Percentiles rank a stretch among this genome's conserved stretches.
phyloP scores from a whole-genome alignment of 2,113 vertebrate species.

The Caracal caracal region DNA sequence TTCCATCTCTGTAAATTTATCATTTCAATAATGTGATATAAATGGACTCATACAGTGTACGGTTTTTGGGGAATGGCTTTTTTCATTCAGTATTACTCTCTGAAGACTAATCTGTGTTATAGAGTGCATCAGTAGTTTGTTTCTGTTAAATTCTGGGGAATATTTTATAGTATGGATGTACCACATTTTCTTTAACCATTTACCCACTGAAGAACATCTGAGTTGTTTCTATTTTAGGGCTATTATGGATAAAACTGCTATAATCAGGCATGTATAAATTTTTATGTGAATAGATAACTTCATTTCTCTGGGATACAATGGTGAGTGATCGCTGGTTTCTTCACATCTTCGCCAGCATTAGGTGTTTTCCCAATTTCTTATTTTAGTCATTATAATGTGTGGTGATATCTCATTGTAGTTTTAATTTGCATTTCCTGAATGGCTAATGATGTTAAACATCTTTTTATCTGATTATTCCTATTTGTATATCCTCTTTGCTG shows the following conservation, averaged over 20 bases:
- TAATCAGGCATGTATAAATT: not conserved
- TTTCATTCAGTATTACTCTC: not conserved
- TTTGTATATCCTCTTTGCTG: not conserved
- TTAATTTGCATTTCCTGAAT: not conserved
- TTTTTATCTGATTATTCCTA: not conserved
- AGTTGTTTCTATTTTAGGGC: not conserved
- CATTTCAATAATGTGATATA: not conserved
- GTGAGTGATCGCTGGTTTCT: not conserved
- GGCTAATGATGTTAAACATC: not conserved
- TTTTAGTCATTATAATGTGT: not conserved
- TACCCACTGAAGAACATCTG: not conserved
- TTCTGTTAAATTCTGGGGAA: not conserved
- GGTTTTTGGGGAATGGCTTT: not conserved
- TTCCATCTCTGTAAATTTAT: not conserved
- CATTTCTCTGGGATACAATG: not conserved
- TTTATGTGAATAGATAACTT: not conserved
- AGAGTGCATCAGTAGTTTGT: not conserved
- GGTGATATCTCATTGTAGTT: not conserved
- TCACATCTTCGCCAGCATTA: not conserved
- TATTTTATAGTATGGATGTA: not conserved
- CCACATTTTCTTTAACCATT: not conserved
- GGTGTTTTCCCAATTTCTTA: not conserved
- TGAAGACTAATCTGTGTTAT: not conserved
- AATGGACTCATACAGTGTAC: not conserved
- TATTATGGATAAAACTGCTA: not conserved